Evolutionary conservation across 2,888 invertebrate genomes (phyloP).

Genomic region (Euspilapteryx auroguttella): DNA sequence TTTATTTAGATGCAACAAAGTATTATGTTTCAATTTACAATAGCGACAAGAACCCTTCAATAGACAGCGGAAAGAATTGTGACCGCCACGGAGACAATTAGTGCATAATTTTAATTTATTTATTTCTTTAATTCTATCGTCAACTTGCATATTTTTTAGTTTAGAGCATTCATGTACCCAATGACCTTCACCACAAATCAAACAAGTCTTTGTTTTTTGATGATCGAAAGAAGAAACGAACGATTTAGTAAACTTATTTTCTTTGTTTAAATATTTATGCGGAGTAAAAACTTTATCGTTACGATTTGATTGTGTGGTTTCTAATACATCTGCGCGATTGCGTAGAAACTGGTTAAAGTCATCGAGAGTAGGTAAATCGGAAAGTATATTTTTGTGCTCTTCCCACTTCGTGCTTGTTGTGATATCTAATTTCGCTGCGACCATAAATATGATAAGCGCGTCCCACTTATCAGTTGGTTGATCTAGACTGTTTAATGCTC

Average conservation of each 20-base stretch:
- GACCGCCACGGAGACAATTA: conserved; percentile 5
- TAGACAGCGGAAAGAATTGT: conserved; percentile 4
- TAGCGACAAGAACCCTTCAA: conserved; percentile 1
- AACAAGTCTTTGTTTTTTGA: background rate
- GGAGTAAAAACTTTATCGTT: background rate
- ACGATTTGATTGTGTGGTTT: background rate
- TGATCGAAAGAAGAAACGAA: background rate
- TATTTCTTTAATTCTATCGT: background rate
- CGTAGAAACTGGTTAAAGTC: conserved; percentile 1
- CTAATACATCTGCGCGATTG: conserved; percentile 1
- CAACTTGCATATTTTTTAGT: background rate
- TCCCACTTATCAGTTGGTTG: no score
- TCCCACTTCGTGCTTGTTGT: no score
- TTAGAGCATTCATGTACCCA: background rate
- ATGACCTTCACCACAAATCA: background rate
- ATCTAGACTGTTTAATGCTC: no score
- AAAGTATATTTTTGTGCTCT: background rate
- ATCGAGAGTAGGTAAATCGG: background rate
- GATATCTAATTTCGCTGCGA: no score
- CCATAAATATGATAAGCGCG: no score
- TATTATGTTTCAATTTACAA: conserved; percentile 3
- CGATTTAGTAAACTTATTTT: background rate
- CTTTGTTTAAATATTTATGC: no score
- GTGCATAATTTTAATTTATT: conserved; percentile 3
- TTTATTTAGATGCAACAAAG: conserved; percentile 3